phyloP scores from a whole-genome alignment of 2,888 invertebrate genomes.

The Nasonia oneida region DNA sequence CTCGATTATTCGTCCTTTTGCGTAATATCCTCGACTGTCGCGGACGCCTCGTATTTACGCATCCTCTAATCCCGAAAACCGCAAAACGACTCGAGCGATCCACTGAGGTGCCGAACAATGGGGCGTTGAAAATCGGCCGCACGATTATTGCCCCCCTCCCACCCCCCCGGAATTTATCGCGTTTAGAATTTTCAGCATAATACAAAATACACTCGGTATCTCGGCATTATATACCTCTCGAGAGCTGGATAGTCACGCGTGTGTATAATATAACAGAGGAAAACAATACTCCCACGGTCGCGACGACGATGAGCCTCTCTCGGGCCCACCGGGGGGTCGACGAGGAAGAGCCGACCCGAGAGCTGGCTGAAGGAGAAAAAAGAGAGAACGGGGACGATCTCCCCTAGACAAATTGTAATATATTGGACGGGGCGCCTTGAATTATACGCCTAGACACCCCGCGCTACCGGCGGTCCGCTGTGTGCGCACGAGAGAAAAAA shows the following conservation, averaged over 20 bases:
- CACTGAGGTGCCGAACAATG: background rate
- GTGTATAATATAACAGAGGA: constrained; percentile 22
- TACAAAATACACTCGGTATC: background rate
- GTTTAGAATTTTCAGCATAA: background rate
- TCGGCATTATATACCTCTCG: background rate
- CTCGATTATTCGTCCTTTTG: background rate
- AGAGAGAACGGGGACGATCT: constrained; percentile 59
- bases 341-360: constrained; percentile 30
- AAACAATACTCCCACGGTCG: constrained; percentile 64
- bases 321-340: constrained; percentile 67
- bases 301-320: constrained; percentile 23
- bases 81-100: background rate
- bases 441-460: constrained; percentile 59
- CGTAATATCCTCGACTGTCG: no score
- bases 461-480: constrained; percentile 22
- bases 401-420: constrained; percentile 74
- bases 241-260: background rate
- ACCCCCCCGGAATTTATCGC: constrained; percentile 38
- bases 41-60: background rate
- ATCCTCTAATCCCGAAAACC: background rate
- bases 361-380: background rate
- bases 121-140: constrained; percentile 56
- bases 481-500: background rate
- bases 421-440: constrained; percentile 67
- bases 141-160: background rate